Percentiles rank a stretch among this genome's conserved stretches.
Conservation (phyloP, 37 sponge, comb jelly and placozoan genomes). For the Corticium candelabrum region DNA sequence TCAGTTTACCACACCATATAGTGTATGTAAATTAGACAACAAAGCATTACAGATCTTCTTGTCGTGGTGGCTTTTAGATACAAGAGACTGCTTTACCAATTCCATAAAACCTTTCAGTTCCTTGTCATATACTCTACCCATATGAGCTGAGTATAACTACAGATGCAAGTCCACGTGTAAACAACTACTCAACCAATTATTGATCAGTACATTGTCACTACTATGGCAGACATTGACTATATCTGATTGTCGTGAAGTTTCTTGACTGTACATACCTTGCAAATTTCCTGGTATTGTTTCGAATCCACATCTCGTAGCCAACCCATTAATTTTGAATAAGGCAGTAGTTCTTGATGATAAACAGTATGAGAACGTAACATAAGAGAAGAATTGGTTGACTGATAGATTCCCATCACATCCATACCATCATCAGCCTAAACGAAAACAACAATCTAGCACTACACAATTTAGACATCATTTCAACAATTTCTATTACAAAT, state of each 20-base stretch:
- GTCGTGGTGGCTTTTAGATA: neutral
- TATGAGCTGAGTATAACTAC: neutral
- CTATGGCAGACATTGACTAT: too few relatives aligned
- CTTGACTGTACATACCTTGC: neutral
- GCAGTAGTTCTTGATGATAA: neutral
- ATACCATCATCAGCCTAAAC: neutral
- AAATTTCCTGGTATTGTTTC: neutral
- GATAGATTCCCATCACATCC: neutral
- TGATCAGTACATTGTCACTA: too few relatives aligned
- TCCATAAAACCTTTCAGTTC: conserved; percentile 6
- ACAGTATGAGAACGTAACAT: neutral
- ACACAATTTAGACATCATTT: too few relatives aligned
- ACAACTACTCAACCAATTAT: too few relatives aligned
- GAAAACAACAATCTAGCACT: neutral
- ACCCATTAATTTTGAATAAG: neutral
- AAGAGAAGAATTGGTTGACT: neutral
- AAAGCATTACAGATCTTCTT: neutral
- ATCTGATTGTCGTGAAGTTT: too few relatives aligned
- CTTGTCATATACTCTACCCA: neutral
- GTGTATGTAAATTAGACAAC: too few relatives aligned
- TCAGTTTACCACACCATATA: too few relatives aligned
- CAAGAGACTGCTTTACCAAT: neutral
- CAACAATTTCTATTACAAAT: too few relatives aligned
- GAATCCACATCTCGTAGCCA: neutral
- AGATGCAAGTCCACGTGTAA: too few relatives aligned